These are phyloP conservation scores for Anguilla pacifica DNA, from an alignment of 2,797 vertebrate species.

Conservation along the genomic window DNA sequence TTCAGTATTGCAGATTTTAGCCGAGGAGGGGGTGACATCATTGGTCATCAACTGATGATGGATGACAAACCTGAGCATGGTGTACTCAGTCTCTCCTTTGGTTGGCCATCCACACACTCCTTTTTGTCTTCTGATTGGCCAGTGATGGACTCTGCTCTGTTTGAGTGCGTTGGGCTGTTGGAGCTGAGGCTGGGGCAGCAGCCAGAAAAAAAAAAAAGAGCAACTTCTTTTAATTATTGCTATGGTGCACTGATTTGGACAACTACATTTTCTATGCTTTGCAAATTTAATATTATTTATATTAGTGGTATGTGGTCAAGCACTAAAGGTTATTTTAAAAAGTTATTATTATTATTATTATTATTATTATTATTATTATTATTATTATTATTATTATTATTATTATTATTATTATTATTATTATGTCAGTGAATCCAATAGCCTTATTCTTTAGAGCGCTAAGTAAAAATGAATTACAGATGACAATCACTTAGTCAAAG, in stretches of 20 bases:
- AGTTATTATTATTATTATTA: not conserved
- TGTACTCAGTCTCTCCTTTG: conserved; percentile 68
- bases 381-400: not conserved
- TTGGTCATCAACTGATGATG: not conserved
- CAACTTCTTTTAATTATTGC: not conserved
- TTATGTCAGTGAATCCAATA: not conserved
- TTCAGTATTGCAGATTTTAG: no score
- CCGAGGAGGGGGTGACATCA: not conserved
- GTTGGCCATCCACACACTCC: conserved; percentile 68
- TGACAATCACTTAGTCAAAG: not conserved
- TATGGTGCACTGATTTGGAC: not conserved
- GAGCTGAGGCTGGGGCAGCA: conserved; percentile 77
- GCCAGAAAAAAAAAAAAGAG: conserved; percentile 38
- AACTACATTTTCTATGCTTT: not conserved
- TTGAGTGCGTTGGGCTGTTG: conserved; percentile 80
- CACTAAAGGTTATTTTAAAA: not conserved
- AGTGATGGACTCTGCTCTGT: conserved; percentile 73
- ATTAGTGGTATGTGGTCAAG: not conserved
- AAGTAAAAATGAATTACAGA: not conserved
- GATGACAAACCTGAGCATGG: conserved; percentile 13
- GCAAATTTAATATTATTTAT: not conserved
- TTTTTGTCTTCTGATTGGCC: conserved; percentile 76
- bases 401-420: no score
- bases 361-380: no score
- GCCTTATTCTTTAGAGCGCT: no score